Percentiles rank a stretch among this genome's conserved stretches.
These are phyloP conservation scores for Drosophila athabasca DNA, from an alignment of 1,140 invertebrate genomes.

Conservation along the genomic window DNA sequence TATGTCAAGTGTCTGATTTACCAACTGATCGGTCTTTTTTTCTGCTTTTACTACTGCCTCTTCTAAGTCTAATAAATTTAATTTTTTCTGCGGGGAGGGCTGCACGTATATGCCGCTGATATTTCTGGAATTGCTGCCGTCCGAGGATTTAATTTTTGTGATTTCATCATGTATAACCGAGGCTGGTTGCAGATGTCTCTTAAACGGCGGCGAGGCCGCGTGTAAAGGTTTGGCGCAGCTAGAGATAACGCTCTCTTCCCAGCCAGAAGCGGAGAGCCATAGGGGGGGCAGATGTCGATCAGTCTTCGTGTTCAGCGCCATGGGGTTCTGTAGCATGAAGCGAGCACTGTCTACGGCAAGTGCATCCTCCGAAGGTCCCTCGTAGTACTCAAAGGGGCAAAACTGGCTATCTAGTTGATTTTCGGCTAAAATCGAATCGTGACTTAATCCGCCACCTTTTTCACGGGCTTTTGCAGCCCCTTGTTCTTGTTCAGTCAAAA, in stretches of 20 bases:
- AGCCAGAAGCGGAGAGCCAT: conserved; percentile 9
- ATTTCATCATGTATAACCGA: conserved; percentile 7
- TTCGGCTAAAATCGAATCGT: neutral
- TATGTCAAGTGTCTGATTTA: neutral
- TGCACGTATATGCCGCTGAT: conserved; percentile 4
- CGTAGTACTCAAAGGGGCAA: conserved; percentile 51
- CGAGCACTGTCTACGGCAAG: conserved; percentile 39
- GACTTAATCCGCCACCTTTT: conserved; percentile 30
- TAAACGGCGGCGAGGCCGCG: too few relatives aligned
- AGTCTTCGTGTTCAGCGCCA: conserved; percentile 22
- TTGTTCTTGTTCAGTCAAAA: conserved; percentile 5
- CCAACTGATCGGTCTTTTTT: neutral
- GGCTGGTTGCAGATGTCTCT: neutral
- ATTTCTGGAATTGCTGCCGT: conserved; percentile 23
- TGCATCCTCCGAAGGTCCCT: conserved; percentile 65
- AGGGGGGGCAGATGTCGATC: conserved; percentile 27
- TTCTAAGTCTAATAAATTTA: conserved; percentile 1
- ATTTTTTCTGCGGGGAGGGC: neutral
- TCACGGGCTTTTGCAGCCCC: conserved; percentile 2
- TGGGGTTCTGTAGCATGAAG: conserved; percentile 25
- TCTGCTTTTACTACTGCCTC: neutral
- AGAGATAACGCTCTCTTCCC: conserved; percentile 9
- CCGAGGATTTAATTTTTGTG: conserved; percentile 20
- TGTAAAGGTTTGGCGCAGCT: neutral
- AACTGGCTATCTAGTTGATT: conserved; percentile 48